These are phyloP conservation scores for Elaeidobius kamerunicus DNA, from an alignment of 2,888 invertebrate species.

Conservation along the genomic window DNA sequence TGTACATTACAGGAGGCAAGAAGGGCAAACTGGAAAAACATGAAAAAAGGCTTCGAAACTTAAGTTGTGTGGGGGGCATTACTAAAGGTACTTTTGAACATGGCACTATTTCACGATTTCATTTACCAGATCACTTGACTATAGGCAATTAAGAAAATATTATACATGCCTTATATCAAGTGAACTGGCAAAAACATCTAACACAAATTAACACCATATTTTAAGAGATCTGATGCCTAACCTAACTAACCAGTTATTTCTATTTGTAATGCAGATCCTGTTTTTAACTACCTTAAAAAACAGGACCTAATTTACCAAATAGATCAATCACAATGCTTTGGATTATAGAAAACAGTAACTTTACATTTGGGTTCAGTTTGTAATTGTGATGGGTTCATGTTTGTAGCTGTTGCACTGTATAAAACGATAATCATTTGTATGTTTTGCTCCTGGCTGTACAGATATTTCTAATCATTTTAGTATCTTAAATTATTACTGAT, in stretches of 20 bases:
- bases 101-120: conserved; percentile 26
- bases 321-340: too few species aligned
- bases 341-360: too few species aligned
- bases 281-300: too few species aligned
- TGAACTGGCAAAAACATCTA: conserved; percentile 20
- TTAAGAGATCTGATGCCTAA: conserved; percentile 7
- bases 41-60: conserved; percentile 60
- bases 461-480: too few species aligned
- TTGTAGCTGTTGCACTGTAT: too few species aligned
- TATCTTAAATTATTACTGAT: too few species aligned
- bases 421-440: too few species aligned
- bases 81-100: conserved; percentile 51
- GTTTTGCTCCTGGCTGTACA: too few species aligned
- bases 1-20: conserved; percentile 46
- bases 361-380: too few species aligned
- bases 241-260: conserved; percentile 12
- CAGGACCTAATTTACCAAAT: too few species aligned
- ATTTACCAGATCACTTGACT: conserved; percentile 31
- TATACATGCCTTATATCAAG: conserved; percentile 6
- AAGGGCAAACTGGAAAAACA: conserved; percentile 52
- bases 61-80: conserved; percentile 59
- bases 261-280: not conserved
- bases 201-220: conserved; percentile 23
- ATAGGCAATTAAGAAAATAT: too few species aligned
- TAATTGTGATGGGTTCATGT: too few species aligned